These are phyloP conservation scores for Macrophya alboannulata DNA, from an alignment of 2,888 invertebrate species.

Conservation along the genomic window DNA sequence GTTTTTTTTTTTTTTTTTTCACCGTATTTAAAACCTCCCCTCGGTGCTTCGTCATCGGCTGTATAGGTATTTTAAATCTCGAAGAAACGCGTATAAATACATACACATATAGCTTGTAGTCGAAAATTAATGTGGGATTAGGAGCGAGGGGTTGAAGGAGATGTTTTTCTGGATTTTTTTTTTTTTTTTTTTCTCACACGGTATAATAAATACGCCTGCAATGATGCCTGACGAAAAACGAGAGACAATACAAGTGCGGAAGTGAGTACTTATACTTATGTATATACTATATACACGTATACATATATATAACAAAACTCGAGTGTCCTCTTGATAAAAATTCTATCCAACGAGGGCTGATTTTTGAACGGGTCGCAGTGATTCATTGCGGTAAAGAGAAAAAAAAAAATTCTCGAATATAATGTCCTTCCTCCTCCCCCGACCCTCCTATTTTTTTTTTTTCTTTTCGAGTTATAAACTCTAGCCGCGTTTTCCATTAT, in stretches of 20 bases:
- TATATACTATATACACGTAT: too few species aligned
- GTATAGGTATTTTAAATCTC: too few species aligned
- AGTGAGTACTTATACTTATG: background rate
- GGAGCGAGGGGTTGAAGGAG: background rate
- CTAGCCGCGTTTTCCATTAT: background rate
- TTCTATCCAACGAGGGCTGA: background rate
- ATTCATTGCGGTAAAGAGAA: background rate
- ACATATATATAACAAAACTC: too few species aligned
- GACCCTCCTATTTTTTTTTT: background rate
- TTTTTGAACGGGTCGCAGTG: background rate
- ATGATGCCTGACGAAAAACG: conserved; percentile 6
- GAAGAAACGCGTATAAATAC: too few species aligned
- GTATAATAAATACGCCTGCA: background rate
- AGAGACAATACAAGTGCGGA: conserved; percentile 6
- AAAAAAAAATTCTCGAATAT: background rate
- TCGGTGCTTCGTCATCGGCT: too few species aligned
- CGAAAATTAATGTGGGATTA: too few species aligned
- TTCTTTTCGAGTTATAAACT: background rate
- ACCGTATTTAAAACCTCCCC: too few species aligned
- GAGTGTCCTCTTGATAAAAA: background rate
- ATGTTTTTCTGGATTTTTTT: background rate
- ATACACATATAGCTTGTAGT: too few species aligned
- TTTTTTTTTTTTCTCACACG: background rate
- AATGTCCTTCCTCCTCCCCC: background rate
- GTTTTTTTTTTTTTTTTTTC: too few species aligned